These are phyloP conservation scores for Coendou prehensilis DNA, from an alignment of 2,797 vertebrate genomes.

Conservation along the genomic window DNA sequence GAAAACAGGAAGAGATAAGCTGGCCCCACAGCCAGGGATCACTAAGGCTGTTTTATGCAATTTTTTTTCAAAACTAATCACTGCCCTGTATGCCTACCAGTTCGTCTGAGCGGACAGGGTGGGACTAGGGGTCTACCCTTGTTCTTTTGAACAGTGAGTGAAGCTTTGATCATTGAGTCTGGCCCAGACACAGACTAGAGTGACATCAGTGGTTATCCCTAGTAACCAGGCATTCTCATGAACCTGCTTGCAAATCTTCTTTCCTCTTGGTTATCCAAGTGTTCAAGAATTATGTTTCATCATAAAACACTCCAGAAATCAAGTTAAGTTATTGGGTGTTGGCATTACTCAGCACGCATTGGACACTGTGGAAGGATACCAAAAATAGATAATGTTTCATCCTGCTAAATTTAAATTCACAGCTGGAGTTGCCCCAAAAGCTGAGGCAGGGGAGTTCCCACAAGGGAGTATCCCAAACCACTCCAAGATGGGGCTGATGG, in stretches of 20 bases:
- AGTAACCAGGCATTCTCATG: background rate
- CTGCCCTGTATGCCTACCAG: background rate
- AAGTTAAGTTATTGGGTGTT: background rate
- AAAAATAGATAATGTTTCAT: background rate
- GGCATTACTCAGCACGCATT: background rate
- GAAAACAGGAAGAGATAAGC: background rate
- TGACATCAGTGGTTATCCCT: background rate
- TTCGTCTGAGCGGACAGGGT: background rate
- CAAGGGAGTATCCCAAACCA: background rate
- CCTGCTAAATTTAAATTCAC: background rate
- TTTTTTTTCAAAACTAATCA: background rate
- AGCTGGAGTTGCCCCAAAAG: background rate
- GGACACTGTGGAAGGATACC: background rate
- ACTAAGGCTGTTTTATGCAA: background rate
- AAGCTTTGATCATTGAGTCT: background rate
- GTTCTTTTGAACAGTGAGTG: background rate
- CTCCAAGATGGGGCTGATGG: background rate
- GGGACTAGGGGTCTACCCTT: background rate
- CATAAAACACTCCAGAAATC: background rate
- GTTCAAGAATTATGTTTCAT: slow-evolving; percentile 10
- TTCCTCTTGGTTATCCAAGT: background rate
- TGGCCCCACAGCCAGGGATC: background rate
- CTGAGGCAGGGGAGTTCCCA: background rate
- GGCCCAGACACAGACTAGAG: background rate
- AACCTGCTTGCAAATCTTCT: background rate